Conservation (phyloP, 2,113 vertebrate species). For the Burhinus bistriatus region DNA sequence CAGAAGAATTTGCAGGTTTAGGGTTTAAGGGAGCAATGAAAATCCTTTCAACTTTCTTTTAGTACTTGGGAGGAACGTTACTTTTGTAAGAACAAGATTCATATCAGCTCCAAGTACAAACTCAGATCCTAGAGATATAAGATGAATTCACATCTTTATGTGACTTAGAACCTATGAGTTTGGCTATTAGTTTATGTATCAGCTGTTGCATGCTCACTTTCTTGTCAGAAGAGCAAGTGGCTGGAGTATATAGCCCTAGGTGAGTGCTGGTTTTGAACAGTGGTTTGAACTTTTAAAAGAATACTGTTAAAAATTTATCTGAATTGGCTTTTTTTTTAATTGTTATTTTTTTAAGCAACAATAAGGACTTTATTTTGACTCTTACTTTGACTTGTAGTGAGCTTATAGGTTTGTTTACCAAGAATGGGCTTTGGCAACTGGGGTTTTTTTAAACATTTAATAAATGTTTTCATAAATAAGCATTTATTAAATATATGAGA, state of each 20-base stretch:
- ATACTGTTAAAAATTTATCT: background rate
- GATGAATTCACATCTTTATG: background rate
- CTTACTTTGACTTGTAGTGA: background rate
- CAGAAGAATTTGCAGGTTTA: background rate
- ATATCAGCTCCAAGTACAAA: background rate
- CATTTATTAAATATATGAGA: background rate
- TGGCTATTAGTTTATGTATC: background rate
- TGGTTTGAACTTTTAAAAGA: background rate
- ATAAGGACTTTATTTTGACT: background rate
- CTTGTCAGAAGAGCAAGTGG: background rate
- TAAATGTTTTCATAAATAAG: background rate
- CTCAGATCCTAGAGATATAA: background rate
- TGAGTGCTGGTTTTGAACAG: background rate
- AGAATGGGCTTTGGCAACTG: background rate
- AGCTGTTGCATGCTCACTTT: background rate
- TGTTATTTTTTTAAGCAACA: background rate
- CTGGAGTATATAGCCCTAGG: background rate
- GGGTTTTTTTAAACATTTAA: background rate
- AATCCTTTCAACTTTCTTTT: background rate
- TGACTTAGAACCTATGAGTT: background rate
- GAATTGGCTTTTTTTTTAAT: background rate
- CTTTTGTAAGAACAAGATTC: background rate
- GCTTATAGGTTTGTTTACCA: background rate
- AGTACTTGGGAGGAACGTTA: background rate
- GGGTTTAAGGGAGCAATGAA: background rate